Evolutionary conservation across 2,797 vertebrate genomes (phyloP).

Genomic region (Enteromius viviparus): DNA sequence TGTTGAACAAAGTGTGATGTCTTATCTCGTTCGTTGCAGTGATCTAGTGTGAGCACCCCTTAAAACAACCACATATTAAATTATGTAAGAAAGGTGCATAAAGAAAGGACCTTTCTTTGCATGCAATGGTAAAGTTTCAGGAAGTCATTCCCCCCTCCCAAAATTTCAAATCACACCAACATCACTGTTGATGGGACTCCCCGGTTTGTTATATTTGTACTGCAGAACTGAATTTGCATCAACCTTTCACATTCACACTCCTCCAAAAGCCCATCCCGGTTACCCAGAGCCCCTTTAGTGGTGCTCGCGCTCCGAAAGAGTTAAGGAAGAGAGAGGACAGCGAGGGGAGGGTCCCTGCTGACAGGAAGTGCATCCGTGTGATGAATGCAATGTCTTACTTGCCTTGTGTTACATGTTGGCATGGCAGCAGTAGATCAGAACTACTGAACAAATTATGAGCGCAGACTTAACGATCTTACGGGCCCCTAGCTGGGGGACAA

Average conservation of each 20-base stretch:
- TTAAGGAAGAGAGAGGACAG: slow-evolving; percentile 70
- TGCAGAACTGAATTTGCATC: background rate
- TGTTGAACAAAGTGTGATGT: background rate
- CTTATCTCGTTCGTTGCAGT: background rate
- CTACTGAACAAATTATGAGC: slow-evolving; percentile 85
- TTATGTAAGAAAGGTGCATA: background rate
- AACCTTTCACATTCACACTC: slow-evolving; percentile 3
- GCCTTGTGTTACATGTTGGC: slow-evolving; percentile 85
- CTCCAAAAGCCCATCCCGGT: slow-evolving; percentile 17
- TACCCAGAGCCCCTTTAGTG: slow-evolving; percentile 47
- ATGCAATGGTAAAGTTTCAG: background rate
- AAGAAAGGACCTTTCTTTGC: background rate
- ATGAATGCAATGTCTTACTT: slow-evolving; percentile 82
- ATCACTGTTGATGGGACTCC: background rate
- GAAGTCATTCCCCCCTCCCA: background rate
- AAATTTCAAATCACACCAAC: background rate
- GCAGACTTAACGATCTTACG: slow-evolving; percentile 85
- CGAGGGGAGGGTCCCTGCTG: slow-evolving; percentile 68
- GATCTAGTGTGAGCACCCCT: background rate
- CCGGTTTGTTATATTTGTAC: background rate
- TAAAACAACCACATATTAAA: background rate
- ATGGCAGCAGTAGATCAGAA: slow-evolving; percentile 84
- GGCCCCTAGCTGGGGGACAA: slow-evolving; percentile 85
- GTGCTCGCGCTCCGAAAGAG: slow-evolving; percentile 71
- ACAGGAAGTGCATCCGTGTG: slow-evolving; percentile 75